Conservation (phyloP, 2,888 invertebrate species). For the Chloroclystis v-ata region DNA sequence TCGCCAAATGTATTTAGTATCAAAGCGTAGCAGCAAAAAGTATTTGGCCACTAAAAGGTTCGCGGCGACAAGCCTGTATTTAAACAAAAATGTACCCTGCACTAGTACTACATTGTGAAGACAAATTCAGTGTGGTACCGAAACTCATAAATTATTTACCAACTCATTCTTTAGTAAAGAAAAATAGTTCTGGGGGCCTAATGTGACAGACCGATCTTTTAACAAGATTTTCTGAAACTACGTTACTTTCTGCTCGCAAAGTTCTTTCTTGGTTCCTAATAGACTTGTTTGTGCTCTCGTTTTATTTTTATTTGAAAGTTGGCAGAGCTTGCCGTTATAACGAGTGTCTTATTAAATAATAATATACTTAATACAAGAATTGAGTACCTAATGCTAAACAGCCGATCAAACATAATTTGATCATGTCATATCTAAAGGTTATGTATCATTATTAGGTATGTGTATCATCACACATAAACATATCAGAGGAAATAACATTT, state of each 20-base stretch:
- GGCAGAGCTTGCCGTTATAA: background rate
- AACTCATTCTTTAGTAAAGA: slow-evolving; percentile 32
- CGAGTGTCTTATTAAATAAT: background rate
- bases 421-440: too few relatives aligned
- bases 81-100: background rate
- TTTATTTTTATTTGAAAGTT: too few relatives aligned
- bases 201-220: slow-evolving; percentile 19
- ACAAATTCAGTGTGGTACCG: slow-evolving; percentile 25
- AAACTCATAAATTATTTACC: slow-evolving; percentile 45
- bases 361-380: too few relatives aligned
- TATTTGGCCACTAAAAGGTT: too few relatives aligned
- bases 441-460: too few relatives aligned
- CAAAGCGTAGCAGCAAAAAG: too few relatives aligned
- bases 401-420: too few relatives aligned
- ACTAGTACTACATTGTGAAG: background rate
- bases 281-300: background rate
- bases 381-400: too few relatives aligned
- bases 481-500: too few relatives aligned
- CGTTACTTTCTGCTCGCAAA: background rate
- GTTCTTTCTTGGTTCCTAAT: background rate
- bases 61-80: too few relatives aligned
- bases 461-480: too few relatives aligned
- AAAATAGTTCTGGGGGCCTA: slow-evolving; percentile 32
- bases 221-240: slow-evolving; percentile 18
- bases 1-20: too few relatives aligned